Base-by-base conservation (phyloP, 2,888 invertebrate genomes). In the Ptychoptera albimana region DNA sequence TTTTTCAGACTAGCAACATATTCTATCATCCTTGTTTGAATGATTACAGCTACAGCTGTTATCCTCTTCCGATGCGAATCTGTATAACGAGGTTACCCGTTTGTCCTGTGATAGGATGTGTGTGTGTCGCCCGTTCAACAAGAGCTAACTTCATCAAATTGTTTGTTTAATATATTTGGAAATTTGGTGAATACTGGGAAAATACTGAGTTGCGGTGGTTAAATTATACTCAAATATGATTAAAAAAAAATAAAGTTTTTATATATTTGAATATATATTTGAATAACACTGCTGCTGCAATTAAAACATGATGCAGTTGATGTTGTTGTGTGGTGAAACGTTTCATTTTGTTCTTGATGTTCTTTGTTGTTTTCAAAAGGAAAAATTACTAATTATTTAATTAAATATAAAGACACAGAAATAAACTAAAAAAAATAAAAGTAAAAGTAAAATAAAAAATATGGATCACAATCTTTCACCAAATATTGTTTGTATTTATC, bases 121-220 rank as follows among this genome's bases (percentile, higher is more conserved):
- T 34, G 4, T 10, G 3, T 34, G 8, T 34, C 34, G n/a, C 3
- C 34, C 10, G 8, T n/a, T 34, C 34, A 34, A 34, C 11, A n/a
- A 34, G 34, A 34, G 10, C n/a, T 34, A 34, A 34, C n/a, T 13
- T 13, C 36, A 13, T 36, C 36, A 8, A 36, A 13, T 11, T 36
- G 12, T 13, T 36, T 12, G 13, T 36, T 42, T 30, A 40, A 13
- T 11, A 32, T n/a, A 32, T 32, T 32, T 9, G 32, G n/a, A 32
- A 32, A 42, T 15, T 35, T 42, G 40, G 50, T 50, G 50, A 50
- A 50, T 50, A 50, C 50, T 50, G 50, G 50, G 42, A 42, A 42
- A 42, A 32, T 30, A 31, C n/a, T 31, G 14, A 42, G 42, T 42
- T 42, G 42, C 42, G 42, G 42, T 42, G 42, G 42, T 42, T 34